These are phyloP conservation scores for Ahaetulla prasina DNA, from an alignment of 2,113 vertebrate species.

Conservation along the genomic window DNA sequence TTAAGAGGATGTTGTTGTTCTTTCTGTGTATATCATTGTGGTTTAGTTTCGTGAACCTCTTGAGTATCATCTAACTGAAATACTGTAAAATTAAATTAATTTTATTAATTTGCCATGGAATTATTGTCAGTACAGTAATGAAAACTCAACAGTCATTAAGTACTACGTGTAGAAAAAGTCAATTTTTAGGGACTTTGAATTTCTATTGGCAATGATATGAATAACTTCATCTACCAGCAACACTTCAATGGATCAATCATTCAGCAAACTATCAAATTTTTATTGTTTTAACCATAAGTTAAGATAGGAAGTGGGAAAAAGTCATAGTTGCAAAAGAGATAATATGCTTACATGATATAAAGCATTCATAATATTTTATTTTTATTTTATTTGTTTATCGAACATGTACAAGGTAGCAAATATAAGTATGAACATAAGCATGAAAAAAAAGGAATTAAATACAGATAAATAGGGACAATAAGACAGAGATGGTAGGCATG, in stretches of 20 bases:
- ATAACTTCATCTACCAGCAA: neutral
- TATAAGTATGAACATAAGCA: no score
- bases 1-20: neutral
- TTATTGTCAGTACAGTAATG: neutral
- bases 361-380: neutral
- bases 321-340: neutral
- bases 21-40: neutral
- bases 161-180: neutral
- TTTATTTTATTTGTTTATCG: no score
- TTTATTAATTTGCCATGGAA: neutral
- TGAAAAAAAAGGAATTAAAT: no score
- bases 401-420: no score
- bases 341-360: neutral
- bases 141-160: neutral
- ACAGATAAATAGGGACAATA: no score
- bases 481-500: no score
- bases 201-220: neutral
- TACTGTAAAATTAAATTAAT: neutral
- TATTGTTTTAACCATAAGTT: conserved; percentile 23
- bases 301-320: conserved; percentile 25
- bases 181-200: neutral
- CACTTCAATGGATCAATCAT: neutral
- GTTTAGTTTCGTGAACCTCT: conserved; percentile 22
- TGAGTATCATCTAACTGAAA: neutral
- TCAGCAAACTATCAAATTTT: neutral